phyloP scores from a whole-genome alignment of 2,797 vertebrate genomes.

The Hemitrygon akajei region DNA sequence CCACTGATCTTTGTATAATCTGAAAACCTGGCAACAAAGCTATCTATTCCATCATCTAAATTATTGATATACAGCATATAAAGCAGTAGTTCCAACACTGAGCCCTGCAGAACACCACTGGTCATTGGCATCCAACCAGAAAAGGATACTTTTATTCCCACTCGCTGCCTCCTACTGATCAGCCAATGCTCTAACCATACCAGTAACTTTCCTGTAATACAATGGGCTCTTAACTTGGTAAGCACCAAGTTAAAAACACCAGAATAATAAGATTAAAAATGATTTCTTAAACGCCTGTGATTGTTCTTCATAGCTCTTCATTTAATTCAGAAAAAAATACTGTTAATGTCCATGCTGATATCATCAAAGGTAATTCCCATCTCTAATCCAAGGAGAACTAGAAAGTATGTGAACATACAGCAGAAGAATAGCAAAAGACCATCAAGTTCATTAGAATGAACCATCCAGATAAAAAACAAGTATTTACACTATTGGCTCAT shows the following conservation, averaged over 20 bases:
- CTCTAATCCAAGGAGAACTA: background rate
- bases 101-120: too few species aligned
- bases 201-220: too few species aligned
- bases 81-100: too few species aligned
- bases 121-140: too few species aligned
- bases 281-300: background rate
- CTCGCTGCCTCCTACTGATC: too few species aligned
- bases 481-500: background rate
- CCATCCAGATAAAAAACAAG: background rate
- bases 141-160: too few species aligned
- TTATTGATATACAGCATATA: too few species aligned
- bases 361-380: background rate
- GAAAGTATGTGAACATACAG: background rate
- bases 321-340: background rate
- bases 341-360: background rate
- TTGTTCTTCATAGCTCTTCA: background rate
- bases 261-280: background rate
- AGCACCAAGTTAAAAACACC: background rate
- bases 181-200: too few species aligned
- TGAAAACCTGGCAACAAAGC: too few species aligned
- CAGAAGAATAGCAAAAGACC: background rate
- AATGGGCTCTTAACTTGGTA: too few species aligned
- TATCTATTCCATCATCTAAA: too few species aligned
- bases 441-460: background rate
- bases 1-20: too few species aligned